Evolutionary conservation across 2,113 vertebrate genomes (phyloP), one percentile per base, ranked within the genome.

Genomic region (Lynx canadensis): DNA sequence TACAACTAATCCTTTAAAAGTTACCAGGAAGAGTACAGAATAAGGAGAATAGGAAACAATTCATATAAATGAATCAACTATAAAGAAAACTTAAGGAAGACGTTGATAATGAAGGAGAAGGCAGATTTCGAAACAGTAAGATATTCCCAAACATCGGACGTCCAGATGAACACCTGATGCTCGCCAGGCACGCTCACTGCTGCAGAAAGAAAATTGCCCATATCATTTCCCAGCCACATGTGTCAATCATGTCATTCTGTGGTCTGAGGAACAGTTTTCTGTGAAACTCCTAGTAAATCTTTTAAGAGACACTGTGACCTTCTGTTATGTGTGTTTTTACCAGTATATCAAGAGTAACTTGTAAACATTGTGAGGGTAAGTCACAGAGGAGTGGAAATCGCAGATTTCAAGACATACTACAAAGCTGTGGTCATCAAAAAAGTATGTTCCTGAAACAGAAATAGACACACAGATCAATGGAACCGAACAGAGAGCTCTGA

Each of bases 231-330:
- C 79, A 97, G 94, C 84, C 97, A 97, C 92, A 97, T 96, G 97
- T 93, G 69, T 96, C 95, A 95, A 92, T 98, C 97, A 95, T 65
- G 84, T 82, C 87, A 78, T 79, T 97, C 95, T 98, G 97, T 98
- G 93, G 91, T 97, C 96, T 80, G 95, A 96, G 98, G 92, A 96
- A 96, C 81, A 91, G 98, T 88, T 88, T 97, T 98, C 88, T 82
- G 18, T 96, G 92, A 93, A 98, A 98, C 98, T 98, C 97, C 97
- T 98, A 97, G 76, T 81, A 97, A 97, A 63, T 63, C 76, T 97
- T 97, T 52, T 86, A 96, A 97, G 55, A 80, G 88, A 90, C 92
- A 55, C 88, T 94, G 73, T 85, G 93, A 92, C 50, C 95, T 95
- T 63, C 84, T 91, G 21, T 69, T 93, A 55, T 79, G 13, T 55